phyloP scores from a whole-genome alignment of 53 echinoderm and acorn worm genomes.

The Hippasteria phrygiana region DNA sequence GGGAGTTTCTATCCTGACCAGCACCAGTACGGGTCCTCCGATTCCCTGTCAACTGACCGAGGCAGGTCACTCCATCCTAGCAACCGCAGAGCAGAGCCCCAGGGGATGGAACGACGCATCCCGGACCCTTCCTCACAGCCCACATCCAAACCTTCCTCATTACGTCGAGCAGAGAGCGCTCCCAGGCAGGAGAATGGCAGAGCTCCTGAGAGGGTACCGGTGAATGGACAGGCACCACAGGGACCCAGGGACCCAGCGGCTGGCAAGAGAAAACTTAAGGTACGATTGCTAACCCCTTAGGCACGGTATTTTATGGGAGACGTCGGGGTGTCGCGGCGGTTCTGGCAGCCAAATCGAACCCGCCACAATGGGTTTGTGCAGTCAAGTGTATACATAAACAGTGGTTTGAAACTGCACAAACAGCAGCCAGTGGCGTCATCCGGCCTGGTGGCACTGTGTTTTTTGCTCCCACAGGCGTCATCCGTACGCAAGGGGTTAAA shows the following conservation, averaged over 20 bases:
- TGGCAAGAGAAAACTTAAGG: constrained; percentile 80
- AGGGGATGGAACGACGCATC: constrained; percentile 4
- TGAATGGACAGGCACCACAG: constrained; percentile 30
- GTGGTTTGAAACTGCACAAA: no score
- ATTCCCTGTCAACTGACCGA: constrained; percentile 67
- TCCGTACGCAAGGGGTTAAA: no score
- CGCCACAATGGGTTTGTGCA: no score
- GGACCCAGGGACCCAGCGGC: constrained; percentile 20
- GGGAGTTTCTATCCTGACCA: constrained; percentile 96
- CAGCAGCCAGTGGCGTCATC: no score
- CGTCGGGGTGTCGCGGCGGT: no score
- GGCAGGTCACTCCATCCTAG: constrained; percentile 25
- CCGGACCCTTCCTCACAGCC: constrained; percentile 1
- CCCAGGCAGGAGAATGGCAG: constrained; percentile 28
- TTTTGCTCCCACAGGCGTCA: no score
- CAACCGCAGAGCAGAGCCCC: constrained; percentile 43
- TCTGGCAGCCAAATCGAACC: no score
- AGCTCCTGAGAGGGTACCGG: constrained; percentile 29
- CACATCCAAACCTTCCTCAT: constrained; percentile 9
- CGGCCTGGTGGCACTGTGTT: no score
- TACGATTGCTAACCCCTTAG: no score
- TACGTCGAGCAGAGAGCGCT: constrained; percentile 4
- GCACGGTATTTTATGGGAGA: no score
- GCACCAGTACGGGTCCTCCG: constrained; percentile 76
- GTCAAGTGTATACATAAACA: no score